Percentiles rank a stretch among this genome's conserved stretches.
phyloP scores from a whole-genome alignment of 2,113 vertebrate species.

The Dicentrarchus labrax region DNA sequence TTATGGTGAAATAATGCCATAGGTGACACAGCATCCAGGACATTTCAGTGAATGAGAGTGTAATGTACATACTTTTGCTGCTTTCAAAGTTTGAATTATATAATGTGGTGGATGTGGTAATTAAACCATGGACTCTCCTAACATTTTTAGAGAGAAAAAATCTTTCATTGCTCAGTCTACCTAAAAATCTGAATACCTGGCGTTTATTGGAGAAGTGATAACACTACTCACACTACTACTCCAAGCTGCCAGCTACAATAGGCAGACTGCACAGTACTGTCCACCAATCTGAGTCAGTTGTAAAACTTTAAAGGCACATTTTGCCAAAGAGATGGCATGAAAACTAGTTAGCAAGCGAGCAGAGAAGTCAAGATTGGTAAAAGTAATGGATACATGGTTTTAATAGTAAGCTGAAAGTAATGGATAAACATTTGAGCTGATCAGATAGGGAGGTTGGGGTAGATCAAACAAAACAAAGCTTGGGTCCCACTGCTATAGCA shows the following conservation, averaged over 20 bases:
- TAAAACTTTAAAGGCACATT: background rate
- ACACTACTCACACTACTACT: background rate
- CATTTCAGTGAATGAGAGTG: background rate
- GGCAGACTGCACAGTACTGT: background rate
- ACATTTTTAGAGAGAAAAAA: background rate
- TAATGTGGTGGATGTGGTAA: background rate
- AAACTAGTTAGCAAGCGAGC: background rate
- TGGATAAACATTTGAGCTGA: background rate
- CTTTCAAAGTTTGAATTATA: background rate
- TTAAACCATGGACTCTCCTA: background rate
- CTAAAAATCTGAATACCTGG: background rate
- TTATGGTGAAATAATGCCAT: conserved; percentile 4
- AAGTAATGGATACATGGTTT: background rate
- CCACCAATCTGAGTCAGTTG: background rate
- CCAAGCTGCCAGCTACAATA: background rate
- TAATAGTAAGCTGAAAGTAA: background rate
- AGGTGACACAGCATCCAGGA: background rate
- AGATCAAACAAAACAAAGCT: background rate
- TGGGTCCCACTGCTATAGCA: background rate
- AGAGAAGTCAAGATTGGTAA: background rate
- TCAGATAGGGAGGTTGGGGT: background rate
- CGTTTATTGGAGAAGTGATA: background rate
- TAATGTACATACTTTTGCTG: background rate
- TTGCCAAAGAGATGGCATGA: background rate
- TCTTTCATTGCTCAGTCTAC: background rate